Conservation (phyloP, 2,797 vertebrate genomes). For the Darevskia nairensis region DNA sequence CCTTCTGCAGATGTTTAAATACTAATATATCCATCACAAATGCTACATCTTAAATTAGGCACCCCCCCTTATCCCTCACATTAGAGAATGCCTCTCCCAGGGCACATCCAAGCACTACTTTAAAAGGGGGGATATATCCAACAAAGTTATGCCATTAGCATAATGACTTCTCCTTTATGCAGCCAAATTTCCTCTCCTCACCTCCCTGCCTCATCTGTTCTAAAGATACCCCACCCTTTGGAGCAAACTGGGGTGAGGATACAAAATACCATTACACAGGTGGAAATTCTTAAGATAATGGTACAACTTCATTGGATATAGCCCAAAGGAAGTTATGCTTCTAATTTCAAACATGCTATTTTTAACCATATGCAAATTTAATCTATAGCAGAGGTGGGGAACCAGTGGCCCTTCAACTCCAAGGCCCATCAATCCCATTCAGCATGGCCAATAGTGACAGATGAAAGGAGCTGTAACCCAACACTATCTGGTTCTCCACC, state of each 20-base stretch:
- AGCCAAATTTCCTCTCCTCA: too few species aligned
- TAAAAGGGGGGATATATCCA: background rate
- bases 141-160: background rate
- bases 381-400: background rate
- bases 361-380: background rate
- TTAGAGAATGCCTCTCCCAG: background rate
- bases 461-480: background rate
- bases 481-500: background rate
- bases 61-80: background rate
- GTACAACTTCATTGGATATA: too few species aligned
- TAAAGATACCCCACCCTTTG: too few species aligned
- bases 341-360: background rate
- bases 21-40: too few species aligned
- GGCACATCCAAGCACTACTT: background rate
- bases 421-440: background rate
- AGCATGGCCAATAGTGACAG: background rate
- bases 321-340: background rate
- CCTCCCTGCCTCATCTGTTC: too few species aligned
- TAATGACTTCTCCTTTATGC: too few species aligned
- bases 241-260: too few species aligned
- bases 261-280: too few species aligned
- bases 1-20: too few species aligned
- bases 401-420: background rate
- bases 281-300: too few species aligned
- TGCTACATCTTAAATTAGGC: background rate